Base-by-base conservation (phyloP, 2,888 invertebrate genomes). In the Drosophila setosimentum region DNA sequence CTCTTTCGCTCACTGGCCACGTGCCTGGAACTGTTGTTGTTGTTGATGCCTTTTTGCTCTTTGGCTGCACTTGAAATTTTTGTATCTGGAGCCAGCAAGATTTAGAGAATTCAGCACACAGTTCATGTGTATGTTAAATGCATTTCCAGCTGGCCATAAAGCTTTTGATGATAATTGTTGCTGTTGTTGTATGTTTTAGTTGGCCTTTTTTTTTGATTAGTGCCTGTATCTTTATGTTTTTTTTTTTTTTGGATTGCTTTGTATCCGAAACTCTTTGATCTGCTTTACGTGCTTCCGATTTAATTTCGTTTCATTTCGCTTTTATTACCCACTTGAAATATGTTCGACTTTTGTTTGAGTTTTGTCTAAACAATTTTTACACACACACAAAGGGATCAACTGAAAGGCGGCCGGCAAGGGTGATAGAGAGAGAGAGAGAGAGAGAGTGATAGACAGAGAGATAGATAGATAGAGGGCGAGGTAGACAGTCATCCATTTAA, bases 261-360 rank as follows among this genome's bases (percentile, higher is more conserved):
- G 35, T 35, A 51, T 61, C 54, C 66, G 49, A 69, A 73, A 66
- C 49, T 68, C 88, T 83, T 83, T 87, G 83, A 83, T 83, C 83
- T 87, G 82, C 63, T 70, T 76, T 76, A 87, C 80, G 80, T 87
- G 85, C 87, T 84, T 87, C 87, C 83, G 82, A 83, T 87, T 82
- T 82, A 63, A 73, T 78, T 82, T 81, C 63, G 58, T 77, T 69
- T 68, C 60, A 65, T 65, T 53, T 57, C 67, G 70, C 70, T 87
- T 83, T 87, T 87, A 87, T 87, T 83, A 80, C 72, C 83, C 87
- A 79, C 87, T 87, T 82, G 78, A 83, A 82, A 72, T 69, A 64
- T 69, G 78, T 78, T 78, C 72, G 60, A 80, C 80, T 76, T 83
- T 82, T 73, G 58, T 68, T 68, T 78, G 54, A 55, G 59, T 59